phyloP scores from a whole-genome alignment of 2,113 vertebrate genomes.

The rabbit (Oryctolagus cuniculus) region mOryCun1.1 NC_091448.1:32396001-32396500 shows the following conservation, averaged over 20 bases:
- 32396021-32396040: not conserved
- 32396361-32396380: rapidly evolving
- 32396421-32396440: not conserved
- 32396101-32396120: no score
- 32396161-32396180: no score
- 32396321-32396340: not conserved
- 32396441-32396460: not conserved
- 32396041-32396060: not conserved
- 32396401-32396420: not conserved
- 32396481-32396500: not conserved
- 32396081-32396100: not conserved
- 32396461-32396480: not conserved
- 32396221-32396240: not conserved
- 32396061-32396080: no score
- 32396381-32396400: not conserved
- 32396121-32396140: not conserved
- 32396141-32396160: not conserved
- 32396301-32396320: not conserved
- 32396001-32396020: not conserved
- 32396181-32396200: not conserved
- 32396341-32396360: not conserved
- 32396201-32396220: not conserved
- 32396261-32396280: not conserved
- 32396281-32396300: not conserved
- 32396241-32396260: not conserved